Evolutionary conservation across 1,140 invertebrate species (phyloP).

Genomic region (Matsumurasca onukii): DNA sequence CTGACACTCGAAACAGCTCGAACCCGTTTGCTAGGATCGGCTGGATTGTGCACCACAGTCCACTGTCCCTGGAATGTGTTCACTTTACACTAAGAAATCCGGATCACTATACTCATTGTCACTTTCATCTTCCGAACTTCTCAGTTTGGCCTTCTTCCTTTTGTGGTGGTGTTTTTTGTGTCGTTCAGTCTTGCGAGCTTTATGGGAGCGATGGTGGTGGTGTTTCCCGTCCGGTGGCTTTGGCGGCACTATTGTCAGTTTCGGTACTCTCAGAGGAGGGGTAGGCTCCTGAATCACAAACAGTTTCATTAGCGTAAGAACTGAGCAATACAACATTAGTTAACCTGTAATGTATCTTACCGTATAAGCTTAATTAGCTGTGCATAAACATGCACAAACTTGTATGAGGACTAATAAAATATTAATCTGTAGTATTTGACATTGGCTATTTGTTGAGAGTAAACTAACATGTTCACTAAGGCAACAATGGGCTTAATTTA

Average conservation of each 20-base stretch:
- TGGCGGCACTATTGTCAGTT: constrained; percentile 55
- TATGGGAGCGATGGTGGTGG: constrained; percentile 54
- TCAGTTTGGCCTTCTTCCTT: constrained; percentile 62
- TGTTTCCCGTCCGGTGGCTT: constrained; percentile 53
- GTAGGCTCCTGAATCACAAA: constrained; percentile 42
- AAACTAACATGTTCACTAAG: too few relatives aligned
- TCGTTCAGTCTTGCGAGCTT: constrained; percentile 55
- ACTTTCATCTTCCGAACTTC: constrained; percentile 61
- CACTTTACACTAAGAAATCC: constrained; percentile 61
- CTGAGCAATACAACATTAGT: too few relatives aligned
- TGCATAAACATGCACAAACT: too few relatives aligned
- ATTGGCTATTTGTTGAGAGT: too few relatives aligned
- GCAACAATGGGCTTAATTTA: too few relatives aligned
- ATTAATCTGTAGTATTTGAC: too few relatives aligned
- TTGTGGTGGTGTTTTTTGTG: constrained; percentile 67
- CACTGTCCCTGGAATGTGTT: constrained; percentile 23
- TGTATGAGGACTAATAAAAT: too few relatives aligned
- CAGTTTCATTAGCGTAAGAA: too few relatives aligned
- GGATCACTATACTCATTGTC: constrained; percentile 70
- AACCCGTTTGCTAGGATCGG: not conserved
- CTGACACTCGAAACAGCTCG: not conserved
- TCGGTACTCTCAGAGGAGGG: constrained; percentile 53
- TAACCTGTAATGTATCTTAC: too few relatives aligned
- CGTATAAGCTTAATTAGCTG: too few relatives aligned
- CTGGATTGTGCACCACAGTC: not conserved